A percentile compares a stretch with the other conserved stretches of the same genome.
phyloP scores from a whole-genome alignment of 2,888 invertebrate genomes.

The Ophion slaviceki region DNA sequence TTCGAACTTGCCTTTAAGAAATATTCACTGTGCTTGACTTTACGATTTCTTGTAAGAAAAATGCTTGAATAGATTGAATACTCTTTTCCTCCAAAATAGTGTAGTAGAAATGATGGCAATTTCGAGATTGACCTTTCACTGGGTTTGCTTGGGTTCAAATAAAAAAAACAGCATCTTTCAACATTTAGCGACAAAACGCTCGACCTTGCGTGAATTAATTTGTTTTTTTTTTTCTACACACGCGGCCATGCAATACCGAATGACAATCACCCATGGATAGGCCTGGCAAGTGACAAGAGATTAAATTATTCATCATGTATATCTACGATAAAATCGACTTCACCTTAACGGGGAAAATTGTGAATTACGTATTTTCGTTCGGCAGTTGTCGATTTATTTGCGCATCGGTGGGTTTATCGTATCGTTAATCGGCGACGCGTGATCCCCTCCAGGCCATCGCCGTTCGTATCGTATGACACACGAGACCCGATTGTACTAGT shows the following conservation, averaged over 20 bases:
- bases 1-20: no score
- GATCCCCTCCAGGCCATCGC: not conserved
- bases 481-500: constrained; percentile 57
- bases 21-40: no score
- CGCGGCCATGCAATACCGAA: not conserved
- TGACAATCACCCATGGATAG: not conserved
- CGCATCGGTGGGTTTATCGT: not conserved
- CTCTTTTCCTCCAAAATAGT: not conserved
- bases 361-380: constrained; percentile 19
- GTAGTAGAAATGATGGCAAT: no score
- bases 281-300: not conserved
- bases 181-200: not conserved
- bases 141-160: not conserved
- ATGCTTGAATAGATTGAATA: no score
- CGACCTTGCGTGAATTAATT: not conserved
- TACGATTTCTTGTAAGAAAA: not conserved
- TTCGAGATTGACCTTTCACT: not conserved
- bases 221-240: not conserved
- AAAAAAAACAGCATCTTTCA: not conserved
- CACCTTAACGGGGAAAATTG: not conserved
- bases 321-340: not conserved
- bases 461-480: constrained; percentile 30
- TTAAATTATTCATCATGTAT: not conserved
- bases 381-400: constrained; percentile 19
- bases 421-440: not conserved